Base-by-base conservation (phyloP, 2,888 invertebrate species). In the Pachydiplax longipennis region DNA sequence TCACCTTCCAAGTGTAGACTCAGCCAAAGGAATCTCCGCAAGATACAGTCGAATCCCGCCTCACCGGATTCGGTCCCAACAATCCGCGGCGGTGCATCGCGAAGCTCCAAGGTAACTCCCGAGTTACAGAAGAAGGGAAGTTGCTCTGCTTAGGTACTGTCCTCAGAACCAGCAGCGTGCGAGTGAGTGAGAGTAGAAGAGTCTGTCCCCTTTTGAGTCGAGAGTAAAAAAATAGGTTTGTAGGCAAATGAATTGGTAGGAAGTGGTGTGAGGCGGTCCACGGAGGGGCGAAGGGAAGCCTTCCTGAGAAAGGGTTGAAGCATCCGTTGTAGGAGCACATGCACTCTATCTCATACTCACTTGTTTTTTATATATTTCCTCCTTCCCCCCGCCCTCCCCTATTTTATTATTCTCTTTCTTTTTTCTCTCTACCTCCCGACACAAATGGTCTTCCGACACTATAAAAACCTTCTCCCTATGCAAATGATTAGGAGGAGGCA, bases 161-260 rank as follows among this genome's bases (percentile, higher is more conserved):
- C 73, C 73, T 73, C 73, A 73, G 73, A 73, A 31, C 12, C 15
- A 31, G 73, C 73, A 31, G 73, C 73, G 73, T 13, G 25, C 73
- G 73, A 73, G 73, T 73, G 73, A 73, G 73, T 13, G 73, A 31
- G 73, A 25, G 31, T 25, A 31, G 73, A 31, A 12, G 73, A 73
- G 73, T 25, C 31, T 73, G 73, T 73, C 73, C 73, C 73, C 73
- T 73, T 73, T 73, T 73, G 73, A 73, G 73, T 73, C 25, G 73
- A 73, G 73, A 73, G 73, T 73, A 73, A 73, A 73, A 73, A 73
- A 73, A 73, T 25, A 73, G 73, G 73, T 73, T 73, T 73, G 73
- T 73, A 73, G 73, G 73, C 73, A 73, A 73, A 73, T 73, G 73
- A 73, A 73, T 73, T 73, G 73, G 73, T 73, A 73, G 73, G 73